A percentile compares a stretch with the other conserved stretches of the same genome.
phyloP scores from a whole-genome alignment of 2,113 vertebrate genomes.

The Orientallactaga bullata region DNA sequence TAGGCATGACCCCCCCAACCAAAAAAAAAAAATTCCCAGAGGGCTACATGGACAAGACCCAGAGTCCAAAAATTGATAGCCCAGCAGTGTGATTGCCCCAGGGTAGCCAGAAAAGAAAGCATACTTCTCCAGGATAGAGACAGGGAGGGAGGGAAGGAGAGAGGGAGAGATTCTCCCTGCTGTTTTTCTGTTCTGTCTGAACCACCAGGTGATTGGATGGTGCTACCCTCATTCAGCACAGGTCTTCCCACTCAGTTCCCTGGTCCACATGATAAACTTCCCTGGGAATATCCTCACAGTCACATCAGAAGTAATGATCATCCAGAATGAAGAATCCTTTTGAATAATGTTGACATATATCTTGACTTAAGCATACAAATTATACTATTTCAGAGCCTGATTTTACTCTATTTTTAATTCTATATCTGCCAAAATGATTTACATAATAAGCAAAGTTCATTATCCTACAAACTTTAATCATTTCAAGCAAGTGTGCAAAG shows the following conservation, averaged over 20 bases:
- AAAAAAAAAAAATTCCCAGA: too few species aligned
- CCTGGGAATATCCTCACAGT: neutral
- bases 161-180: too few species aligned
- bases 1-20: neutral
- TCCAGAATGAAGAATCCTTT: neutral
- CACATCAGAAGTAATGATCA: neutral
- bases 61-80: neutral
- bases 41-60: neutral
- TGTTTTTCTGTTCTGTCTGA: neutral
- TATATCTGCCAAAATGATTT: neutral
- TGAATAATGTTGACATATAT: neutral
- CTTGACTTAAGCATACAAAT: neutral
- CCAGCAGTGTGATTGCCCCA: neutral
- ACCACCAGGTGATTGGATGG: neutral
- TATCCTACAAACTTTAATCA: neutral
- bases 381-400: neutral
- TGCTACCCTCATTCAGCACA: neutral
- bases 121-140: too few species aligned
- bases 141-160: too few species aligned
- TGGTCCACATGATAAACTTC: neutral
- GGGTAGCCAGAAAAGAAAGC: neutral
- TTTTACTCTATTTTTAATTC: slow-evolving; percentile 17
- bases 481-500: neutral
- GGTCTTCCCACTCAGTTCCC: too few species aligned
- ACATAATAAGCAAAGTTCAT: slow-evolving; percentile 10